phyloP scores from a whole-genome alignment of 2,888 invertebrate genomes.

The Lithophane leautieri region DNA sequence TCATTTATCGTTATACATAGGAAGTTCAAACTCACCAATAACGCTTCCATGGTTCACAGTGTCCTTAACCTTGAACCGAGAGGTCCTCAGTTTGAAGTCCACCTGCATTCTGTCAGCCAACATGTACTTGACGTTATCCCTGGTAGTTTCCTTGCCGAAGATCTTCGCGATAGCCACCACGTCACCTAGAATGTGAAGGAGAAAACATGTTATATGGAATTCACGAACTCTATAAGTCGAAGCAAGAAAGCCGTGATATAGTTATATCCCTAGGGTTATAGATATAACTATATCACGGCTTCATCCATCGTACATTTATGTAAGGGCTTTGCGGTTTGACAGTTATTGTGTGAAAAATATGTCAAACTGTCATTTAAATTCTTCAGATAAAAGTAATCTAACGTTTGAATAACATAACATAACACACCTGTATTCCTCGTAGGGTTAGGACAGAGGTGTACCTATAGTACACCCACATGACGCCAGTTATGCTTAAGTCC shows the following conservation, averaged over 20 bases:
- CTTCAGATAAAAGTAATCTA: neutral
- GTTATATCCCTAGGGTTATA: no score
- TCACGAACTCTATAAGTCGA: neutral
- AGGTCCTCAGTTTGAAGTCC: slow-evolving; percentile 93
- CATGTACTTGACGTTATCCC: slow-evolving; percentile 92
- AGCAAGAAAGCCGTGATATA: no score
- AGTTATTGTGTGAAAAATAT: neutral
- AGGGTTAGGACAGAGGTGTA: no score
- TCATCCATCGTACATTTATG: no score
- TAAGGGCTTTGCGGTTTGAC: no score
- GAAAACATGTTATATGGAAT: neutral
- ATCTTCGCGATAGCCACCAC: slow-evolving; percentile 93
- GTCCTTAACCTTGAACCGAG: slow-evolving; percentile 93
- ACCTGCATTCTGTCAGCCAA: slow-evolving; percentile 92
- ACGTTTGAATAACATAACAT: neutral
- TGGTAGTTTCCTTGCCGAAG: slow-evolving; percentile 92
- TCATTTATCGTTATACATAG: no score
- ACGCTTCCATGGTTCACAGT: slow-evolving; percentile 94
- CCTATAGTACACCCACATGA: no score
- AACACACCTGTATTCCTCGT: no score
- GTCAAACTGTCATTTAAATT: neutral
- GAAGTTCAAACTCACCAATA: slow-evolving; percentile 90
- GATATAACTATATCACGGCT: no score
- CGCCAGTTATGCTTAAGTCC: no score
- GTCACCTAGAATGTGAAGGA: slow-evolving; percentile 89